Evolutionary conservation across 2,888 invertebrate species (phyloP).

Genomic region (Argyresthia albistria): DNA sequence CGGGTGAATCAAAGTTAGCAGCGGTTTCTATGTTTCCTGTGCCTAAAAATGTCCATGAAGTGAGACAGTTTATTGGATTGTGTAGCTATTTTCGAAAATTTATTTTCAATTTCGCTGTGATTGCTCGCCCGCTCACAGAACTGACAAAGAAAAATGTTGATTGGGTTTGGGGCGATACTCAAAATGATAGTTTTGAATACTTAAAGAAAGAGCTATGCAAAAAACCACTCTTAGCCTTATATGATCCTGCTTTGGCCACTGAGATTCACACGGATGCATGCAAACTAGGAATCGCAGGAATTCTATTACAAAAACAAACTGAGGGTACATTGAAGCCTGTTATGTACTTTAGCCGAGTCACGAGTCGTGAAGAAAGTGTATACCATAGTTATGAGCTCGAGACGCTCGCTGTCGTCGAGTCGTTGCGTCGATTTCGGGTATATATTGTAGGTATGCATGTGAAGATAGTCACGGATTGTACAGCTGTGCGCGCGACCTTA

Average conservation of each 20-base stretch:
- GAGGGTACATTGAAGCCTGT: constrained; percentile 12
- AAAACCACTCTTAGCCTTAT: constrained; percentile 16
- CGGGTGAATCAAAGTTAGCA: constrained; percentile 1
- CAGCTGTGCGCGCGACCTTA: background rate
- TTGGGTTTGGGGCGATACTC: constrained; percentile 10
- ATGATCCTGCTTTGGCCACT: constrained; percentile 10
- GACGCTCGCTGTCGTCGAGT: constrained; percentile 24
- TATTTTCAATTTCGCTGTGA: constrained; percentile 12
- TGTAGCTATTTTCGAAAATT: constrained; percentile 14
- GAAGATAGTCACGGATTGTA: constrained; percentile 1
- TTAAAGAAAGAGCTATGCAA: constrained; percentile 13
- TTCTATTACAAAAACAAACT: constrained; percentile 16
- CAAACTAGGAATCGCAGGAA: constrained; percentile 17
- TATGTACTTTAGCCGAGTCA: constrained; percentile 18
- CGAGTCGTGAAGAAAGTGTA: constrained; percentile 13
- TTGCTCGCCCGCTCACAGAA: constrained; percentile 13
- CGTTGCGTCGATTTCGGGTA: constrained; percentile 20
- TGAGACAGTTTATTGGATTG: constrained; percentile 13
- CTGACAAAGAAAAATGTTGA: constrained; percentile 12
- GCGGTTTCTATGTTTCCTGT: constrained; percentile 9
- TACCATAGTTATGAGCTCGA: constrained; percentile 21
- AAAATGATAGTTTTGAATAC: constrained; percentile 11
- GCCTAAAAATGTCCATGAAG: constrained; percentile 9
- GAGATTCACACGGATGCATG: constrained; percentile 26
- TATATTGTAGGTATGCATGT: constrained; percentile 18